A percentile compares a stretch with the other conserved stretches of the same genome.
These are phyloP conservation scores for Eunapius fragilis DNA, from an alignment of 37 sponge, comb jelly and placozoan genomes.

Conservation along the genomic window DNA sequence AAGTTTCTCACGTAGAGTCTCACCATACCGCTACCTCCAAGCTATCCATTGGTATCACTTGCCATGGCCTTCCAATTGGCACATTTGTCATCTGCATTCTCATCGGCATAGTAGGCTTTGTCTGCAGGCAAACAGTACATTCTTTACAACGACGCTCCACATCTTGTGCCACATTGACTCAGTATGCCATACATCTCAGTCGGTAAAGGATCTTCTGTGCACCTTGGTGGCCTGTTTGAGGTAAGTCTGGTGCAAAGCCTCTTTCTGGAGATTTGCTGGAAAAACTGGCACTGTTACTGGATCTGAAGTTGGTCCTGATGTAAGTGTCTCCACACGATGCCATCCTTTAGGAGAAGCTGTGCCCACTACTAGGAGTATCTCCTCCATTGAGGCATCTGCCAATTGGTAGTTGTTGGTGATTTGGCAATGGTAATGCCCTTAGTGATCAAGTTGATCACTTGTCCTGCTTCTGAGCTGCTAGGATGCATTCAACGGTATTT, in stretches of 20 bases:
- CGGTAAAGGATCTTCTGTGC: constrained; percentile 50
- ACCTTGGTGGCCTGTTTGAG: constrained; percentile 61
- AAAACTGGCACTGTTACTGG: constrained; percentile 25
- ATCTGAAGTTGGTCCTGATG: constrained; percentile 18
- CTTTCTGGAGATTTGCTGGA: constrained; percentile 1
- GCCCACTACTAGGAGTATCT: constrained; percentile 46
- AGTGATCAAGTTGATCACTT: not conserved
- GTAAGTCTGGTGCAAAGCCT: constrained; percentile 11
- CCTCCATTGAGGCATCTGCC: constrained; percentile 24
- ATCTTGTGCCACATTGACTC: constrained; percentile 60
- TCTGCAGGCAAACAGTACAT: constrained; percentile 40
- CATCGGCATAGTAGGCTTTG: constrained; percentile 28
- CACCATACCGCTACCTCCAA: constrained; percentile 9
- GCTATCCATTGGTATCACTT: constrained; percentile 50
- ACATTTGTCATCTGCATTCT: constrained; percentile 21
- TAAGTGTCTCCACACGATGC: constrained; percentile 41
- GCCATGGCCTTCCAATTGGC: constrained; percentile 25
- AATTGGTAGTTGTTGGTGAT: not conserved
- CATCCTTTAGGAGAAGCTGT: constrained; percentile 46
- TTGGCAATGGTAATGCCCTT: not conserved
- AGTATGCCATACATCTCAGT: constrained; percentile 36
- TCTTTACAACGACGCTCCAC: constrained; percentile 30
- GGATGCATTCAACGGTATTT: not conserved
- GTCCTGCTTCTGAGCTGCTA: not conserved
- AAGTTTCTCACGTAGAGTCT: constrained; percentile 8